A percentile compares a stretch with the other conserved stretches of the same genome.
phyloP scores from a whole-genome alignment of 2,888 invertebrate genomes.

The Caenorhabditis virilis region DNA sequence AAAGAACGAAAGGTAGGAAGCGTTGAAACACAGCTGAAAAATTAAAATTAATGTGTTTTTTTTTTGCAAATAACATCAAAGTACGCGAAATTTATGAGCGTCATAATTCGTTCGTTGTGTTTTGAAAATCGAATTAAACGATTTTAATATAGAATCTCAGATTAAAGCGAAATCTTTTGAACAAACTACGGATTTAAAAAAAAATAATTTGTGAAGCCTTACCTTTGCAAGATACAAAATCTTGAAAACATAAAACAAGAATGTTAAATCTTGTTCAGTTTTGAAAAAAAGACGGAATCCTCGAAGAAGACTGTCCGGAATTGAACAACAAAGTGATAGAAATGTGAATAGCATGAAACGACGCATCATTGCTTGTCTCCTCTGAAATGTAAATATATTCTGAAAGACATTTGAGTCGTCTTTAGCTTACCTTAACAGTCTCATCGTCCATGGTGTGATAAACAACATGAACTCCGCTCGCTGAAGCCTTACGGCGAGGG shows the following conservation, averaged over 20 bases:
- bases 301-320: constrained; percentile 55
- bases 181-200: no score
- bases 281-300: constrained; percentile 23
- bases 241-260: constrained; percentile 28
- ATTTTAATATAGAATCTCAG: no score
- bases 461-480: constrained; percentile 61
- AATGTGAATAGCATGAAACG: constrained; percentile 59
- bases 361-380: constrained; percentile 37
- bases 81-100: no score
- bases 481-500: constrained; percentile 36
- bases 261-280: constrained; percentile 11
- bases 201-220: no score
- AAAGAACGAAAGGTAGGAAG: constrained; percentile 61
- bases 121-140: no score
- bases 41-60: background rate
- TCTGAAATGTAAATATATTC: constrained; percentile 18
- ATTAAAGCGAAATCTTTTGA: no score
- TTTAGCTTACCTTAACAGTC: constrained; percentile 45
- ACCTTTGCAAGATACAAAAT: constrained; percentile 42
- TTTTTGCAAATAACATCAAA: no score
- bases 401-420: background rate
- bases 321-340: constrained; percentile 45
- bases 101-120: no score
- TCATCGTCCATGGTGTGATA: constrained; percentile 60
- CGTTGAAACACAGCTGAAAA: constrained; percentile 62